Conservation (phyloP, 2,113 vertebrate species). For the Platycercus adscitus region DNA sequence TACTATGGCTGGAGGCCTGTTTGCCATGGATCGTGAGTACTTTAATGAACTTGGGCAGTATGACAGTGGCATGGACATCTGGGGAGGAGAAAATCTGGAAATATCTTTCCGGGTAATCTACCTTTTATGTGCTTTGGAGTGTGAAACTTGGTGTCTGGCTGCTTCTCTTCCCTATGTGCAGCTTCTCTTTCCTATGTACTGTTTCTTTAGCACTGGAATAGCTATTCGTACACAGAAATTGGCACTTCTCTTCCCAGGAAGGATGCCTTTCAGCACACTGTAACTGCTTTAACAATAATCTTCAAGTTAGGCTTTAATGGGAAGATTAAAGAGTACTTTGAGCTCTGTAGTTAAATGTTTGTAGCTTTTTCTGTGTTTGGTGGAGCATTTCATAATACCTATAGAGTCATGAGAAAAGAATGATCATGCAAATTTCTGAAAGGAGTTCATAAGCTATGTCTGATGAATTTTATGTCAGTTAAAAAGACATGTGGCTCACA, state of each 20-base stretch:
- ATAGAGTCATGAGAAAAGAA: background rate
- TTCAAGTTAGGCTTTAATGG: background rate
- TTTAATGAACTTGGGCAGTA: constrained; percentile 93
- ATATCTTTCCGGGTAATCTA: constrained; percentile 93
- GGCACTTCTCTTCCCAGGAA: background rate
- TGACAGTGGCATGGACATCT: constrained; percentile 97
- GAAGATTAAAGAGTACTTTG: background rate
- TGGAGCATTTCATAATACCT: background rate
- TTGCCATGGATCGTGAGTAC: constrained; percentile 94
- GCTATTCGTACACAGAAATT: background rate
- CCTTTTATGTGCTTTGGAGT: background rate
- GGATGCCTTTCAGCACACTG: background rate
- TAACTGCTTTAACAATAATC: background rate
- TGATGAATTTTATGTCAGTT: background rate
- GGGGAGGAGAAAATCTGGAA: constrained; percentile 98
- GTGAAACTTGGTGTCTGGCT: background rate
- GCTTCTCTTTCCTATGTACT: background rate
- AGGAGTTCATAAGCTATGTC: background rate
- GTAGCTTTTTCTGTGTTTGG: background rate
- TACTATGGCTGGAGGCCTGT: constrained; percentile 97
- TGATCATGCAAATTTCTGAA: background rate
- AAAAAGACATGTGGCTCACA: background rate
- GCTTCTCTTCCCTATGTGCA: background rate
- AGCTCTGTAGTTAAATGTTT: background rate
- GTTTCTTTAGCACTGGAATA: background rate